Percentiles rank a stretch among this genome's conserved stretches.
These are phyloP conservation scores for Paratilapia polleni DNA, from an alignment of 2,113 vertebrate species.

Conservation along the genomic window DNA sequence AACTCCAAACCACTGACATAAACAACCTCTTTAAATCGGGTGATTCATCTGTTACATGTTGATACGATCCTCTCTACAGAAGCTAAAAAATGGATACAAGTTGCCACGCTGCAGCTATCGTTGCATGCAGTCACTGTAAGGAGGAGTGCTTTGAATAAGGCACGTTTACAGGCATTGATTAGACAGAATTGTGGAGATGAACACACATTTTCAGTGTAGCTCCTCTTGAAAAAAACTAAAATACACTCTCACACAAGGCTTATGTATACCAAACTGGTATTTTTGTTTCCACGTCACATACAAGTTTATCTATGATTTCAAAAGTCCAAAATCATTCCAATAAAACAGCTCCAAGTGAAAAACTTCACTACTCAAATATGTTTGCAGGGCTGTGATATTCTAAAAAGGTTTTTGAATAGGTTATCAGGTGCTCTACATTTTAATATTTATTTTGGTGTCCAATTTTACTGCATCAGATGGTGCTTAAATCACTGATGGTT, in stretches of 20 bases:
- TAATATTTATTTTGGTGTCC: slow-evolving; percentile 37
- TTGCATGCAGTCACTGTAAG: slow-evolving; percentile 33
- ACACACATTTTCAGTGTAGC: neutral
- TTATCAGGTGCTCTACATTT: neutral
- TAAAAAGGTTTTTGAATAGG: slow-evolving; percentile 6
- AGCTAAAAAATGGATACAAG: slow-evolving; percentile 54
- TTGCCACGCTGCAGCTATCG: slow-evolving; percentile 21
- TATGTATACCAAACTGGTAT: neutral
- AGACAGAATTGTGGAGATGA: neutral
- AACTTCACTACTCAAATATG: neutral
- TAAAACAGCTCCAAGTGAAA: neutral
- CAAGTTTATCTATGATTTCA: slow-evolving; percentile 18
- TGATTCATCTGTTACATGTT: slow-evolving; percentile 74
- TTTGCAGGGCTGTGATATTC: neutral
- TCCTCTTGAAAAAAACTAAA: slow-evolving; percentile 4
- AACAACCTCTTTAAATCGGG: slow-evolving; percentile 67
- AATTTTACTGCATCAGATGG: slow-evolving; percentile 28
- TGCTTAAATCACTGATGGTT: slow-evolving; percentile 41
- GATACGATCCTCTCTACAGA: slow-evolving; percentile 46
- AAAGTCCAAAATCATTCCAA: neutral
- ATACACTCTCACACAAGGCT: neutral
- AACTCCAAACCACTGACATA: slow-evolving; percentile 74
- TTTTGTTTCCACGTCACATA: neutral
- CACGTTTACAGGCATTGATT: slow-evolving; percentile 29
- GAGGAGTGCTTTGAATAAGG: neutral